phyloP scores from a whole-genome alignment of 2,113 vertebrate species.

The Crotalus horridus region DNA sequence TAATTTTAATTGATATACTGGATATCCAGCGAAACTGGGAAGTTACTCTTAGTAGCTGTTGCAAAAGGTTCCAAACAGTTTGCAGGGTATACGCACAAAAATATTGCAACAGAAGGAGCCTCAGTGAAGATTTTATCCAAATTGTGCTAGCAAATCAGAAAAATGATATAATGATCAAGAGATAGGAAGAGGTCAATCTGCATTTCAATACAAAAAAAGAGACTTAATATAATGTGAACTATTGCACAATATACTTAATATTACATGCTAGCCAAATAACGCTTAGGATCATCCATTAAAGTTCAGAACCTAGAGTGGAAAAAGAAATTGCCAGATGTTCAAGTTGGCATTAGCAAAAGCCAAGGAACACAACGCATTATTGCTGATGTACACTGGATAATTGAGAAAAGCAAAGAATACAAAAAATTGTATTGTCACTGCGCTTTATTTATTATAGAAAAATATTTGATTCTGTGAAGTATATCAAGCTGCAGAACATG shows the following conservation, averaged over 20 bases:
- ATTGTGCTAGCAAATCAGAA: background rate
- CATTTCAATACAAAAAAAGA: background rate
- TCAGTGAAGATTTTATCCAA: background rate
- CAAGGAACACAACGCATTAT: background rate
- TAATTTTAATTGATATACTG: background rate
- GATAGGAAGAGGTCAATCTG: background rate
- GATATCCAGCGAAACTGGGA: background rate
- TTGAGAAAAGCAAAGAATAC: background rate
- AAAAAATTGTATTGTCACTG: background rate
- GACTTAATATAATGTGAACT: background rate
- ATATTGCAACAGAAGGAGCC: background rate
- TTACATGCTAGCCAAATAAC: background rate
- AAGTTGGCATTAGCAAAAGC: background rate
- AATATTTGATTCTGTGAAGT: background rate
- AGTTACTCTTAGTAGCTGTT: background rate
- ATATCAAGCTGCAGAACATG: background rate
- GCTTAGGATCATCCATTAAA: background rate
- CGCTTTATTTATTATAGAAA: background rate
- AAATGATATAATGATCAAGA: background rate
- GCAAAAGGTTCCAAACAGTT: background rate
- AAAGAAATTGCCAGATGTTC: background rate
- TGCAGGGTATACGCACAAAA: background rate
- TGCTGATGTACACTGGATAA: background rate
- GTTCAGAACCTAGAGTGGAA: background rate
- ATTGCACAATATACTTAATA: background rate